Evolutionary conservation across 2,888 invertebrate species (phyloP).

Genomic region (Acronicta leporina): DNA sequence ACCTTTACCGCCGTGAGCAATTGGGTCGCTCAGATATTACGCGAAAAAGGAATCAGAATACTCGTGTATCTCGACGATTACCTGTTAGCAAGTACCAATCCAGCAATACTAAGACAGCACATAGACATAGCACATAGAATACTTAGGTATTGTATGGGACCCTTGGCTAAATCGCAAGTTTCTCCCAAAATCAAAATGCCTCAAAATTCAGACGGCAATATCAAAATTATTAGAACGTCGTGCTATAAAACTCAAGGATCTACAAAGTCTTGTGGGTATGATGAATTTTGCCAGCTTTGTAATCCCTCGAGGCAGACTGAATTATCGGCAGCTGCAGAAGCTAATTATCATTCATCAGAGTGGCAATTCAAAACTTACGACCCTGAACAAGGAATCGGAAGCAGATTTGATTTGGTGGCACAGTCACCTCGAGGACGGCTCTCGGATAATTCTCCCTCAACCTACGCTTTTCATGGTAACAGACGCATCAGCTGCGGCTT

Average conservation of each 20-base stretch:
- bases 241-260: not conserved
- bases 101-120: not conserved
- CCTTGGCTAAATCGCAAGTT: not conserved
- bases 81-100: not conserved
- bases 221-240: not conserved
- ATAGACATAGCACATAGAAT: not conserved
- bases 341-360: not conserved
- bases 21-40: not conserved
- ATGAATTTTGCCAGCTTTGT: not conserved
- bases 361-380: not conserved
- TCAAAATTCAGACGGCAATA: not conserved
- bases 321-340: not conserved
- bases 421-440: not conserved
- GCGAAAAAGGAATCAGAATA: not conserved
- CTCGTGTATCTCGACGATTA: slow-evolving; percentile 8
- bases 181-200: not conserved
- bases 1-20: not conserved
- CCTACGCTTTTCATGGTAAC: not conserved
- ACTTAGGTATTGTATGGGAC: slow-evolving; percentile 4
- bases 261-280: not conserved
- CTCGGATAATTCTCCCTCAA: not conserved
- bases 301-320: not conserved
- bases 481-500: not conserved
- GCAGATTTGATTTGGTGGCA: not conserved
- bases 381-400: not conserved